Evolutionary conservation across 92 coral and sea anemone genomes (phyloP), one percentile per base, ranked within the genome.

Genomic region (Metridium senile): DNA sequence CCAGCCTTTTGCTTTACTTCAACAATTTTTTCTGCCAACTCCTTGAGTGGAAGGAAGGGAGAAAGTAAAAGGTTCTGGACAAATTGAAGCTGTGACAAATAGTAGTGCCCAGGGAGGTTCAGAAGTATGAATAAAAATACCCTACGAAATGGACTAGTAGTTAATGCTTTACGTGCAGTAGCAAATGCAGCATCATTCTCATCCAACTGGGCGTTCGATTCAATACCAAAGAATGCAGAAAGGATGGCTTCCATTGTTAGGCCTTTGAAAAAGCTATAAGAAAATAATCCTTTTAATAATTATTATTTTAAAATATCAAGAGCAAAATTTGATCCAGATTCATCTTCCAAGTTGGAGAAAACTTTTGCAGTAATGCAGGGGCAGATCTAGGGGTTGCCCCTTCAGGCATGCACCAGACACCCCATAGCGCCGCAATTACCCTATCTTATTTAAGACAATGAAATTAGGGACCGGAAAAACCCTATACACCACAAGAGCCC

Each of bases 221-320:
- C 76, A 35, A 90, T 81, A 13, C 95, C 95, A 76, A 90, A 90
- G 33, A 84, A 84, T 25, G 84, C 62, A 18, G 71, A 68, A 26
- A 90, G 68, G 32, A 90, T 88, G 11, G 86, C 66, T 51, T 90
- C 95, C 75, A 90, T 77, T 9, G 89, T 87, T 22, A 90, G 77
- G 16, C 89, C 82, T 63, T 90, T 89, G 18, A 66, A 56, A 66
- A 56, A 88, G 57, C 92, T 84, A 72, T 23, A 6, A 39, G 13
- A 39, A 39, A 39, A 39, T n/a, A n/a, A n/a, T n/a, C n/a, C n/a
- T n/a, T n/a, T n/a, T n/a, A n/a, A n/a, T n/a, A n/a, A n/a, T n/a
- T n/a, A n/a, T n/a, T n/a, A n/a, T n/a, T n/a, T n/a, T n/a, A n/a
- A n/a, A n/a, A n/a, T n/a, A n/a, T n/a, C n/a, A n/a, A n/a, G n/a